Base-by-base conservation (phyloP, 2,888 invertebrate genomes). In the Euplagia quadripunctaria region DNA sequence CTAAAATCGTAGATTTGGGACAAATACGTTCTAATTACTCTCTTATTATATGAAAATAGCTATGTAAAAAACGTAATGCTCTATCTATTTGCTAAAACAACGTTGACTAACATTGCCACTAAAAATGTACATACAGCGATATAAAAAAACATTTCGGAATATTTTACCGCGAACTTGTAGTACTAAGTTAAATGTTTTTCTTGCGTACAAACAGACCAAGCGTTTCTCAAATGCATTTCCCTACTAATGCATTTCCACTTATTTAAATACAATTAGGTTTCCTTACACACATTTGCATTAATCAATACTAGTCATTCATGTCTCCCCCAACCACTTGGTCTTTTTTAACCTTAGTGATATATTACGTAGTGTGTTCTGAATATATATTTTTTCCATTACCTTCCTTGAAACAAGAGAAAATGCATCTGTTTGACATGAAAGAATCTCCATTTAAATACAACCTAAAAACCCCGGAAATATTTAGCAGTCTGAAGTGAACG, bases 401-500 rank as follows among this genome's bases (percentile, higher is more conserved):
- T 31, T 20, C 12, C n/a, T n/a, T 58, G 5, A 31, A 31, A 31
- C 1, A 4, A 61, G 31, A 61, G 61, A 31, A 61, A 58, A 20
- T 58, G 12, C 3, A 20, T 58, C 12, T 58, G 4, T 20, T 58
- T 31, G 31, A 61, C 61, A 61, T 14, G 31, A 61, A 61, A 31
- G 7, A 61, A 58, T n/a, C 11, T 61, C 14, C 5, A 14, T 61
- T 61, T 14, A 61, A 61, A 31, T 31, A 31, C 20, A 4, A 4
- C 11, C 11, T 1, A 12, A 58, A 16, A 31, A 31, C 17, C 20
- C 11, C n/a, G 20, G 20, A 58, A 58, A 12, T 58, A 58, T 58
- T 31, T 58, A 11, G 12, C 81, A 84, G 84, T 86, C 85, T 85
- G 82, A 80, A 80, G 79, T 79, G 74, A 81, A 80, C 83, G 76